Evolutionary conservation across 1,140 invertebrate genomes (phyloP), one percentile per base, ranked within the genome.

Genomic region (Melitaea cinxia): DNA sequence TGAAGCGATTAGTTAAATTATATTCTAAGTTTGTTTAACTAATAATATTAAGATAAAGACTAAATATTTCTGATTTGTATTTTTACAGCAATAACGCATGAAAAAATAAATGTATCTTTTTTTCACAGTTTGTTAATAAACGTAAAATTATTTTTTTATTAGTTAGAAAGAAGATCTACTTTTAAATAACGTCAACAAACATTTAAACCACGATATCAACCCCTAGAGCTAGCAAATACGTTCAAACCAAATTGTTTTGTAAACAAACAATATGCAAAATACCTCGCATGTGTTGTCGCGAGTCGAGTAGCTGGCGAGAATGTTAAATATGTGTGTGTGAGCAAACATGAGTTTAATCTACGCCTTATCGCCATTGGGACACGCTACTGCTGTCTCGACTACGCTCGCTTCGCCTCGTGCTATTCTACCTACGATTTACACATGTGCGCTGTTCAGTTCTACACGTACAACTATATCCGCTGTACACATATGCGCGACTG

Each of bases 281-380:
- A 78, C 69, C 73, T 65, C 61, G 77, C 75, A 73, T 75, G 71
- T 74, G 73, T 82, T 86, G 78, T 82, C 78, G 76, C 78, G 77
- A 72, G 73, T 75, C 77, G n/a, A n/a, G n/a, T 76, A 73, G 76
- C 73, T 70, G 80, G 72, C 70, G 78, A 67, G 82, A 85, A 85
- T 85, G 83, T 84, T 83, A 80, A 84, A 85, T 82, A 85, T 82
- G 78, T 82, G 82, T 81, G 77, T 80, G 84, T 78, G 76, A 74
- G 80, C 73, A 83, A 85, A 83, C 83, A 85, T 68, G 74, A 79
- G 80, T 85, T 83, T 88, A 88, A 88, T 88, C 85, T 88, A 76
- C 74, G 75, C 78, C 78, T 84, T 86, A 85, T 88, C 85, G 78
- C 72, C 66, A 65, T 65, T 62, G 73, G 71, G 71, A 70, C 66